Evolutionary conservation across 2,888 invertebrate species (phyloP).

Genomic region (Globia sparganii): DNA sequence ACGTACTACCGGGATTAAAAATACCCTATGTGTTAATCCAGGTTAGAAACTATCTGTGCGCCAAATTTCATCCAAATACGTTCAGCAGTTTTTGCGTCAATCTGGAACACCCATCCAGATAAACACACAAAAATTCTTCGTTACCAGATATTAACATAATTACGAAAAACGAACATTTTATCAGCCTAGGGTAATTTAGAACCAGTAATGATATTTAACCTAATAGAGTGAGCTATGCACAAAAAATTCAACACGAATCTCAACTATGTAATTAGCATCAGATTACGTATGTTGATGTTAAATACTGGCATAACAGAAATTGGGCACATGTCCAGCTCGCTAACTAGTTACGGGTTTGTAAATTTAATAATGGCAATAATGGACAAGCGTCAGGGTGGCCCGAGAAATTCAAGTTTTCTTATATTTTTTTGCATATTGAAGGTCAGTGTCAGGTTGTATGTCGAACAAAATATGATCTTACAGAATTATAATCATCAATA

Average conservation of each 20-base stretch:
- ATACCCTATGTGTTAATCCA: no score
- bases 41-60: no score
- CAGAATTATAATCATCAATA: no score
- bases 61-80: no score
- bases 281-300: constrained; percentile 23
- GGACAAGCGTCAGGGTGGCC: neutral
- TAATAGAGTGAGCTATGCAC: neutral
- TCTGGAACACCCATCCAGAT: no score
- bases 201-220: neutral
- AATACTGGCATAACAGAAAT: constrained; percentile 20
- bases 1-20: no score
- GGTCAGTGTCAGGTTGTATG: no score
- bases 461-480: no score
- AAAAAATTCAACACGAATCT: constrained; percentile 13
- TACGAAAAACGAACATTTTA: neutral
- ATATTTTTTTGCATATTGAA: neutral
- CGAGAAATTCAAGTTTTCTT: neutral
- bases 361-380: neutral
- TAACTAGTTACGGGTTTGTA: constrained; percentile 1
- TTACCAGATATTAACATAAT: no score
- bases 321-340: constrained; percentile 38
- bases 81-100: no score
- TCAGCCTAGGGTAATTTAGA: neutral
- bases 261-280: constrained; percentile 20
- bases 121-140: no score